A percentile compares a stretch with the other conserved stretches of the same genome.
phyloP scores from a whole-genome alignment of 2,888 invertebrate species.

The Nemotelus nigrinus region DNA sequence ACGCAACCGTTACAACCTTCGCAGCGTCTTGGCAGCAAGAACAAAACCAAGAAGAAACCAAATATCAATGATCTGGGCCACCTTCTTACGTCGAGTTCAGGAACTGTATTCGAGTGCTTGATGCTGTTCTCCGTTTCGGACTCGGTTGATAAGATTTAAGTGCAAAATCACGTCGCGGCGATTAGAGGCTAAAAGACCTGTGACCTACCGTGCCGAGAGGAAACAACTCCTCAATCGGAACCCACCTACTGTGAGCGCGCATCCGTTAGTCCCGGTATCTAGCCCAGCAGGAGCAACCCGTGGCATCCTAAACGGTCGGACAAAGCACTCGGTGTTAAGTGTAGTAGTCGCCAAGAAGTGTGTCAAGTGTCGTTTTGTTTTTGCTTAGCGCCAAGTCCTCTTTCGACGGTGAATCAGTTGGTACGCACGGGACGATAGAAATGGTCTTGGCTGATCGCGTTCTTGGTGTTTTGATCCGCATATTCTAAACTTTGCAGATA shows the following conservation, averaged over 20 bases:
- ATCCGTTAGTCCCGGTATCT: no score
- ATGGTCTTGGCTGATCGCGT: constrained; percentile 10
- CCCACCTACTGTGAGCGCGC: constrained; percentile 25
- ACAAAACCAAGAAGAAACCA: no score
- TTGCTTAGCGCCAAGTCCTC: constrained; percentile 23
- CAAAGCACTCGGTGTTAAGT: background rate
- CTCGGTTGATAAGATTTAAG: constrained; percentile 29
- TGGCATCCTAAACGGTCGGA: no score
- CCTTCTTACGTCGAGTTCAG: background rate
- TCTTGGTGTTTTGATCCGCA: constrained; percentile 37
- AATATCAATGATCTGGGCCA: background rate
- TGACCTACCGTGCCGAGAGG: background rate
- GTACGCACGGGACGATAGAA: background rate
- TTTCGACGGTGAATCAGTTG: constrained; percentile 4
- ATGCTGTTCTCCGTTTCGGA: background rate
- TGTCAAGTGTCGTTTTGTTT: constrained; percentile 33
- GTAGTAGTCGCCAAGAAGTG: constrained; percentile 4
- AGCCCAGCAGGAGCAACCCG: no score
- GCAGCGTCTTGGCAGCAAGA: no score
- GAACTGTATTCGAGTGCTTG: background rate
- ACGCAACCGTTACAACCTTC: constrained; percentile 12
- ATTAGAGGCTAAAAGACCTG: constrained; percentile 6
- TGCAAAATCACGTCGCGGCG: constrained; percentile 29
- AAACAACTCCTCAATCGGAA: constrained; percentile 9
- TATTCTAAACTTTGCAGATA: constrained; percentile 28